Base-by-base conservation (phyloP, 2,888 invertebrate genomes). In the Ophion obscuratus region DNA sequence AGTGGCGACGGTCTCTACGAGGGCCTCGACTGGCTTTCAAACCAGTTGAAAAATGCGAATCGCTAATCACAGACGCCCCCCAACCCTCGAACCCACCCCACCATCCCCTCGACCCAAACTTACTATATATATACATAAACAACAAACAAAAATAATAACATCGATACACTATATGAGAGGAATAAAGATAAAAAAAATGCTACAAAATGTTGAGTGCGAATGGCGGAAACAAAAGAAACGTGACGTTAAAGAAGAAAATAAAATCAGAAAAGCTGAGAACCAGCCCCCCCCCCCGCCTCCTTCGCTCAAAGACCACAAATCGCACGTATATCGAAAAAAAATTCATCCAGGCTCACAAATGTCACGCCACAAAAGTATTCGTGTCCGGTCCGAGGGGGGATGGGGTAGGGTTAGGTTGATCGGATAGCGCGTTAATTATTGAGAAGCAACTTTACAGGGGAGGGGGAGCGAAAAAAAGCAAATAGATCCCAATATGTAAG, bases 11-110 rank as follows among this genome's bases (percentile, higher is more conserved):
- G 99, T 89, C 96, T 99, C 90, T 99, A 99, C 95, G 99, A 99
- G 95, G 99, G 99, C 91, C 97, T 99, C 92, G 99, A 99, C 96
- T 99, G 99, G 99, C 97, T 99, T 94, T 99, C 99, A 95, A 99
- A 99, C 96, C 98, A 99, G 96, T 97, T 99, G 94, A 99, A 99
- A 96, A 99, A 99, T 95, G 98, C 98, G 95, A 98, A 98, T 96
- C 98, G 98, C 96, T 98, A 98, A 97, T 91, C 88, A 87, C 81
- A 88, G 88, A 91, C 87, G 91, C 89, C 90, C 90, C 90, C 86
- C 89, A 85, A 88, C 89, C 87, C 88, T 89, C 88, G 87, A 87
- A 47, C 47, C 47, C 47, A 14, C 47, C 47, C 47, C 11, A 47
- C 85, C 87, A 85, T 81, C 86, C 81, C 86, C 86, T 85, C 82